phyloP scores from a whole-genome alignment of 2,888 invertebrate genomes.

The Pseudanteris insignis region DNA sequence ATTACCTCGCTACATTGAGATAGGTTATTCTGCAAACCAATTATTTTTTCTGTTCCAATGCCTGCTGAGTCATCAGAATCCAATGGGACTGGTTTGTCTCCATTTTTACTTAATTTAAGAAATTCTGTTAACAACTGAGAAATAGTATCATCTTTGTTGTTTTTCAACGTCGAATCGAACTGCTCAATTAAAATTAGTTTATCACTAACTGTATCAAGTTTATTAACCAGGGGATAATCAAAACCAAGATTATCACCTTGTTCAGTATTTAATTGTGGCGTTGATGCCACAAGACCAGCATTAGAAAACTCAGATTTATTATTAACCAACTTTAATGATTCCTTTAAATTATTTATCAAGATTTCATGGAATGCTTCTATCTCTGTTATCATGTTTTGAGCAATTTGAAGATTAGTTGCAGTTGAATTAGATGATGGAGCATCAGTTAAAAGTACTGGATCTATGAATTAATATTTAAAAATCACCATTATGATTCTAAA shows the following conservation, averaged over 20 bases:
- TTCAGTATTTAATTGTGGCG: not conserved
- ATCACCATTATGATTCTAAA: no score
- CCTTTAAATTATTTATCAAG: conserved; percentile 54
- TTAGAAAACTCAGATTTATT: conserved; percentile 3
- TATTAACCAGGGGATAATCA: conserved; percentile 25
- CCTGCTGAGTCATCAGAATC: conserved; percentile 41
- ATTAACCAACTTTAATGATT: conserved; percentile 53
- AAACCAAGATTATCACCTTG: conserved; percentile 20
- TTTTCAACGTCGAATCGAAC: conserved; percentile 13
- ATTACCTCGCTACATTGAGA: conserved; percentile 3
- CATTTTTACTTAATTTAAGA: conserved; percentile 58
- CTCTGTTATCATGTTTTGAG: conserved; percentile 54
- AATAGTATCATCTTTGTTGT: conserved; percentile 52
- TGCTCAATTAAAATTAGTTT: conserved; percentile 51
- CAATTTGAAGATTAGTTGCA: conserved; percentile 25
- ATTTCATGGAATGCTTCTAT: conserved; percentile 58
- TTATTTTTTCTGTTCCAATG: conserved; percentile 6
- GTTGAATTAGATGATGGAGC: conserved; percentile 4
- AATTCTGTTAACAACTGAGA: conserved; percentile 59
- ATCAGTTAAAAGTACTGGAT: conserved; percentile 1
- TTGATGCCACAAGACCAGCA: conserved; percentile 3
- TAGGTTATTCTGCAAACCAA: not conserved
- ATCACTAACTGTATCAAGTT: conserved; percentile 55
- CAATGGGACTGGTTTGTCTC: conserved; percentile 46
- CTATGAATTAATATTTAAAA: no score